Conservation (phyloP, 2,888 invertebrate species). For the Dryadula phaetusa region DNA sequence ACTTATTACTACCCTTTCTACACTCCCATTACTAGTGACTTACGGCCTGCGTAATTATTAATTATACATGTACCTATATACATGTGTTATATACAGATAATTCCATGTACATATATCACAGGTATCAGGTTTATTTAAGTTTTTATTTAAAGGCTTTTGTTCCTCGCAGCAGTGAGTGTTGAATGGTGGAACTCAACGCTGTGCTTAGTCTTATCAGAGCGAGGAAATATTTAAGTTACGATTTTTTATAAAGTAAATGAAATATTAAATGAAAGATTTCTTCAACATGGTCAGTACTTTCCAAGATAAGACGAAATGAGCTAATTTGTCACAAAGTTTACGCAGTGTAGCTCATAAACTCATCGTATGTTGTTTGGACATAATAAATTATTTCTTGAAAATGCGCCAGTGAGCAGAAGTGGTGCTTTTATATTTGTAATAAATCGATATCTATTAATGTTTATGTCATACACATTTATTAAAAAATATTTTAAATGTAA, state of each 20-base stretch:
- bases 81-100: no score
- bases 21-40: conserved; percentile 27
- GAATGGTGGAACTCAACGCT: no score
- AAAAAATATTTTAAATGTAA: no score
- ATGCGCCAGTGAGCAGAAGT: background rate
- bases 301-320: background rate
- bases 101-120: no score
- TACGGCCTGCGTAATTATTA: conserved; percentile 21
- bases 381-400: background rate
- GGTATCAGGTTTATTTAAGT: no score
- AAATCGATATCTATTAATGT: background rate
- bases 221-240: no score
- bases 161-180: no score
- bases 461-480: background rate
- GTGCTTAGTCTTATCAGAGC: no score
- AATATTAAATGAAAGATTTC: no score
- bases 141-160: no score
- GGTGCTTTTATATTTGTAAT: background rate
- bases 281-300: background rate
- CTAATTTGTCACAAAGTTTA: background rate
- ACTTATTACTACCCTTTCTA: conserved; percentile 36
- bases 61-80: no score
- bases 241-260: no score
- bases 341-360: background rate
- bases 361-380: background rate